These are phyloP conservation scores for Rhopalosiphum padi DNA, from an alignment of 1,140 invertebrate species.

Conservation along the genomic window DNA sequence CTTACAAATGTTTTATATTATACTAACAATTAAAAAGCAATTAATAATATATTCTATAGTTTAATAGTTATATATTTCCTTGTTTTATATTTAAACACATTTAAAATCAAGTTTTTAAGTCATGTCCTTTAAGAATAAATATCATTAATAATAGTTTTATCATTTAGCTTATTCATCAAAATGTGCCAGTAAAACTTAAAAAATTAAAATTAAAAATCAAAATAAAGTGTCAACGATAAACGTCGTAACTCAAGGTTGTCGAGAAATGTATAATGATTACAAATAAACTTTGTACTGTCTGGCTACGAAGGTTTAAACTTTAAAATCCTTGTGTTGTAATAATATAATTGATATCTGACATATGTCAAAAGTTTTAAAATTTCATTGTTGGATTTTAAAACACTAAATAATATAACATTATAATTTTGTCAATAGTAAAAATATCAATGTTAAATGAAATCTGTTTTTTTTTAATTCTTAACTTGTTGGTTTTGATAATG, in stretches of 20 bases:
- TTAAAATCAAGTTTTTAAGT: background rate
- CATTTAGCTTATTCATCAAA: background rate
- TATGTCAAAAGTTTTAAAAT: background rate
- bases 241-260: background rate
- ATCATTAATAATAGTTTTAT: background rate
- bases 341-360: background rate
- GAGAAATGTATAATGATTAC: background rate
- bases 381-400: background rate
- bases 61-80: background rate
- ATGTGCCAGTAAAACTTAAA: background rate
- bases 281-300: background rate
- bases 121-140: background rate
- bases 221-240: background rate
- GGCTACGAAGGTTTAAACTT: background rate
- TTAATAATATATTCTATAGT: too few relatives aligned
- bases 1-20: too few relatives aligned
- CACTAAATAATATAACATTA: background rate
- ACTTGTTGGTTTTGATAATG: background rate
- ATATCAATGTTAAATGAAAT: background rate
- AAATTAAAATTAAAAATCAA: conserved; percentile 17
- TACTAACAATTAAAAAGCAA: too few relatives aligned
- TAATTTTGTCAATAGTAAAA: background rate
- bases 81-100: background rate
- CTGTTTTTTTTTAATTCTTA: background rate
- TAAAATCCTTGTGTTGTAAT: background rate